Evolutionary conservation across 2,797 vertebrate species (phyloP), one percentile per base, ranked within the genome.

Genomic region (Helostoma temminkii): DNA sequence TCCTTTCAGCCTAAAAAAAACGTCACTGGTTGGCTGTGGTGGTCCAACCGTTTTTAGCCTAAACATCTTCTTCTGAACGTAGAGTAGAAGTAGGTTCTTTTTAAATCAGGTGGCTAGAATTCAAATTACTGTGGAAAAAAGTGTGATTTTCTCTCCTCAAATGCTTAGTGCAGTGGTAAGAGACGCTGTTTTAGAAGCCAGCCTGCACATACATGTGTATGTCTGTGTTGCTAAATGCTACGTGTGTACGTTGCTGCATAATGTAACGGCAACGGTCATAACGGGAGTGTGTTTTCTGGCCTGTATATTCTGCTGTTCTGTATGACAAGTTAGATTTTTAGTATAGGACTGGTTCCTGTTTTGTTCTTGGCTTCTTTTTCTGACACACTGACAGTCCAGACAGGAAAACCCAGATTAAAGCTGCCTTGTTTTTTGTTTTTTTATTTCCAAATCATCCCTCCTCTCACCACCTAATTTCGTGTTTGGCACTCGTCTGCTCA

Each of bases 291-390:
- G 71, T 62, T 81, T 74, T 71, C 62, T 66, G 85, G 88, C 80
- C 81, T 91, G 86, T 91, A 85, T 84, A 88, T 91, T 90, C 78
- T 89, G 89, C 87, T 89, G 89, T 88, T 88, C 72, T 71, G 74
- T 90, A 78, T 10, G 30, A 83, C 74, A 77, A 70, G 67, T 67
- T 87, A 25, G 70, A 64, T 66, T 79, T 86, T 71, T 81, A 78
- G 87, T 74, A 71, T 73, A 80, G 92, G 86, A 87, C 89, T 91
- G 91, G 87, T 85, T 90, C 90, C 89, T 91, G 71, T 61, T 61
- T 75, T 22, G 3, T 5, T 47, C 32, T 36, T 18, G 28, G n/a
- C 3, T 43, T 19, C 19, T 6, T 8, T 62, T 55, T 5, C 21
- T 39, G 28, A 76, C 57, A 71, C 73, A 58, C 58, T 62, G 55